phyloP scores from a whole-genome alignment of 2,888 invertebrate genomes.

The Tiliacea aurago region DNA sequence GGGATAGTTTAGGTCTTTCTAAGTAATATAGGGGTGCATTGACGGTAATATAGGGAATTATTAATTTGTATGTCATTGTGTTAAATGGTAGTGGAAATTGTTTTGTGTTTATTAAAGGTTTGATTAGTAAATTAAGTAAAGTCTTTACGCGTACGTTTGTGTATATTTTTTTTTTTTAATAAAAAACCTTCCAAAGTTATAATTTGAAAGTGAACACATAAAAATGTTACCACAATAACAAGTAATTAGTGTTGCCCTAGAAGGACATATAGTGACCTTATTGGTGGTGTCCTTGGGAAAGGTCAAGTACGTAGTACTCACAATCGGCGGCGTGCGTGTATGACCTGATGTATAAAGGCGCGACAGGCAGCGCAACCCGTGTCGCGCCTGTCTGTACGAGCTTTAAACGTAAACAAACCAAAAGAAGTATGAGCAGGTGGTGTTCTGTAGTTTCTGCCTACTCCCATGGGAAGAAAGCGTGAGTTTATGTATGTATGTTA shows the following conservation, averaged over 20 bases:
- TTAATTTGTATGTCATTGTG: conserved; percentile 8
- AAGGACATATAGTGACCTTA: not conserved
- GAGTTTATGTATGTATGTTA: not conserved
- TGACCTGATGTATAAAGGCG: not conserved
- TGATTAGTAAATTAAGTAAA: not conserved
- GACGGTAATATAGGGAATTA: not conserved
- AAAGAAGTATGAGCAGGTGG: too few relatives aligned
- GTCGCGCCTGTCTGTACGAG: too few relatives aligned
- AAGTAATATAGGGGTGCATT: conserved; percentile 32
- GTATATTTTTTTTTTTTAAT: not conserved
- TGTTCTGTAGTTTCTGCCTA: too few relatives aligned
- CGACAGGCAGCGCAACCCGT: too few relatives aligned
- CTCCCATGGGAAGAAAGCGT: too few relatives aligned
- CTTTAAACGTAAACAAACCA: too few relatives aligned
- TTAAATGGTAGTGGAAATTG: not conserved
- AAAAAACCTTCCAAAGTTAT: not conserved
- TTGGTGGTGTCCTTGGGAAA: not conserved
- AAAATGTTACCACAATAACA: not conserved
- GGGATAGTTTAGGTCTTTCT: conserved; percentile 63
- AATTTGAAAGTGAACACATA: not conserved
- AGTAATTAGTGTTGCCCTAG: not conserved
- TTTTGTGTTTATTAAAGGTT: not conserved
- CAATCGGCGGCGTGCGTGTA: not conserved
- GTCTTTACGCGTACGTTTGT: not conserved
- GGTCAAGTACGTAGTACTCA: not conserved